Conservation (phyloP, 2,113 vertebrate genomes). For the Hippocampus comes region DNA sequence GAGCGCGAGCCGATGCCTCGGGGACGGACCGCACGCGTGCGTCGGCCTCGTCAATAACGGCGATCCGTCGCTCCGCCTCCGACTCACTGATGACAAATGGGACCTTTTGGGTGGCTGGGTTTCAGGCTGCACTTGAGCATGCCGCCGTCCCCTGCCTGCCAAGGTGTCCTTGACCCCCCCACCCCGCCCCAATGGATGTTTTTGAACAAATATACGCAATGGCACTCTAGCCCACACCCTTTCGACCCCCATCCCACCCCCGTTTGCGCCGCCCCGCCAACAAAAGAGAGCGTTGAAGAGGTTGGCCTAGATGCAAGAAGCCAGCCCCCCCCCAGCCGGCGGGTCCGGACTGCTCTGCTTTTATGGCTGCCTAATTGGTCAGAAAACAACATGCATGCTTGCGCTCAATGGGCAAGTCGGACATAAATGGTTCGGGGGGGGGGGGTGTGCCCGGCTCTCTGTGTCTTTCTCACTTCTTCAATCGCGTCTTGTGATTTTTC, state of each 20-base stretch:
- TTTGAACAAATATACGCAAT: not conserved
- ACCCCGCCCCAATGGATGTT: not conserved
- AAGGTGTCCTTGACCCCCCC: not conserved
- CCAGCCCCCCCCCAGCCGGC: slow-evolving; percentile 39
- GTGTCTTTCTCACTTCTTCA: not conserved
- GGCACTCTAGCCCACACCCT: not conserved
- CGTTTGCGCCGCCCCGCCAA: slow-evolving; percentile 3
- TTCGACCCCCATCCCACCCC: no score
- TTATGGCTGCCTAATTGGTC: slow-evolving; percentile 69
- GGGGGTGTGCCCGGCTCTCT: not conserved
- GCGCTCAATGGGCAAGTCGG: slow-evolving; percentile 18
- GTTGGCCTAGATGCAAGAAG: slow-evolving; percentile 59
- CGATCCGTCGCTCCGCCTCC: not conserved
- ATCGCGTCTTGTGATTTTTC: not conserved
- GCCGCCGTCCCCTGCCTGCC: no score
- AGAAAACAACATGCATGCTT: slow-evolving; percentile 53
- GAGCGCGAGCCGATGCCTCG: not conserved
- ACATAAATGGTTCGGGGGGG: not conserved
- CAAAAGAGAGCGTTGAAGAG: slow-evolving; percentile 26
- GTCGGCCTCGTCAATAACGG: not conserved
- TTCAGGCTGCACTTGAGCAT: not conserved
- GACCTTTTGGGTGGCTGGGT: not conserved
- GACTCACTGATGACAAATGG: not conserved
- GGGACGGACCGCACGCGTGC: not conserved
- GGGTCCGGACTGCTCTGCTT: slow-evolving; percentile 39